phyloP scores from a whole-genome alignment of 2,113 vertebrate species.

The Eira barbara region DNA sequence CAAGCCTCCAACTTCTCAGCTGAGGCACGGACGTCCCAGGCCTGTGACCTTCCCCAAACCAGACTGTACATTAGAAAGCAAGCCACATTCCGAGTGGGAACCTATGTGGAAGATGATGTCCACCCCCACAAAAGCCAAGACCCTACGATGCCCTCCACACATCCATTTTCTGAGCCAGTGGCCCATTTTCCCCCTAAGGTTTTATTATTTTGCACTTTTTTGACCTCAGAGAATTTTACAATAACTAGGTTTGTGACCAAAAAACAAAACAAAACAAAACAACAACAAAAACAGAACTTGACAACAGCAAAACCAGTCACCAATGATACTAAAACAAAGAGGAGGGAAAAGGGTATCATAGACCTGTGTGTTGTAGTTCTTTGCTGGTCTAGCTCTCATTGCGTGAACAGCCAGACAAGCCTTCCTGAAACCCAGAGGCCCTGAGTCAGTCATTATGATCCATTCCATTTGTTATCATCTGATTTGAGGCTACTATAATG shows the following conservation, averaged over 20 bases:
- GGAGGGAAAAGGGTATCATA: neutral
- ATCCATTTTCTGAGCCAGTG: neutral
- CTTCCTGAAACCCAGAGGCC: neutral
- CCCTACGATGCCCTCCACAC: neutral
- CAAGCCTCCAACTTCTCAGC: neutral
- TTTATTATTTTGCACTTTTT: constrained; percentile 17
- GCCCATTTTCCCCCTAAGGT: neutral
- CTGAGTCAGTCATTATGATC: neutral
- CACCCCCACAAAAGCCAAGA: neutral
- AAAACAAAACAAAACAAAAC: too few relatives aligned
- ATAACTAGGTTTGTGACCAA: neutral
- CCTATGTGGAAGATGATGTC: neutral
- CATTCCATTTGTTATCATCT: neutral
- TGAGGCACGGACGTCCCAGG: neutral
- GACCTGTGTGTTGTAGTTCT: neutral
- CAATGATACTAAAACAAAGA: neutral
- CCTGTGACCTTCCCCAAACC: neutral
- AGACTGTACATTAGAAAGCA: neutral
- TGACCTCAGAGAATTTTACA: constrained; percentile 22
- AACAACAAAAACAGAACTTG: neutral
- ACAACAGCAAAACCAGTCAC: neutral
- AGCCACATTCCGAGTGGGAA: neutral
- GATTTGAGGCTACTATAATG: neutral
- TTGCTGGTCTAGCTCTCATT: neutral
- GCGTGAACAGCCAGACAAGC: neutral